These are phyloP conservation scores for Tetragnatha montana DNA, from an alignment of 2,888 invertebrate genomes.

Conservation along the genomic window DNA sequence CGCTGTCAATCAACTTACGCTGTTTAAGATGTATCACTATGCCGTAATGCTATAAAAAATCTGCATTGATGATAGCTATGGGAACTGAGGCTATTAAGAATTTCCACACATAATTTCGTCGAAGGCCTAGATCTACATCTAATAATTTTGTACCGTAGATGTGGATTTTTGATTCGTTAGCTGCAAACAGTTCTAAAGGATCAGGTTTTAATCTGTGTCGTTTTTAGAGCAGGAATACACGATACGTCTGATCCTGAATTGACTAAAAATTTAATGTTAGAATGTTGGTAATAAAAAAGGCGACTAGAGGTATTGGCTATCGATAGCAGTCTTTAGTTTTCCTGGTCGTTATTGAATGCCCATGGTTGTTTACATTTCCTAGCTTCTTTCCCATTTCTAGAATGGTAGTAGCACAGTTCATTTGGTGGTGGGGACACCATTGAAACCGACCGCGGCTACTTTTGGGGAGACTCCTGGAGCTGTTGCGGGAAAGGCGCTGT, in stretches of 20 bases:
- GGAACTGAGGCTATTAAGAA: conserved; percentile 17
- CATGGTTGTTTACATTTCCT: background rate
- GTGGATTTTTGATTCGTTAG: conserved; percentile 30
- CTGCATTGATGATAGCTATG: conserved; percentile 5
- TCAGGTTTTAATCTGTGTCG: background rate
- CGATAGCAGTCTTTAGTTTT: background rate
- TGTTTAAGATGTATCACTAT: too few species aligned
- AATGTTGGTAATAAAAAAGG: background rate
- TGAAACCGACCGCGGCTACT: background rate
- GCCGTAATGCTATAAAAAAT: conserved; percentile 1
- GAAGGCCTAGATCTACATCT: conserved; percentile 22
- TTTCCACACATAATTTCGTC: conserved; percentile 5
- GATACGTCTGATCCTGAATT: conserved; percentile 18
- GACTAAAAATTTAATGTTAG: background rate
- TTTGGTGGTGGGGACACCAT: background rate
- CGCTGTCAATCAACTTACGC: too few species aligned
- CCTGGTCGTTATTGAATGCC: background rate
- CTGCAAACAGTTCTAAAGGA: conserved; percentile 11
- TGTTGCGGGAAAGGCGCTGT: fast-evolving
- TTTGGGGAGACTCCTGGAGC: background rate
- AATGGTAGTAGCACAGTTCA: background rate
- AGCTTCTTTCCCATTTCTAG: background rate
- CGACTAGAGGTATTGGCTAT: background rate
- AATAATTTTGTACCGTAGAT: conserved; percentile 36
- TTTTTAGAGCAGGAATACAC: background rate